Base-by-base conservation (phyloP, 2,888 invertebrate species). In the Parasteatoda lunata region DNA sequence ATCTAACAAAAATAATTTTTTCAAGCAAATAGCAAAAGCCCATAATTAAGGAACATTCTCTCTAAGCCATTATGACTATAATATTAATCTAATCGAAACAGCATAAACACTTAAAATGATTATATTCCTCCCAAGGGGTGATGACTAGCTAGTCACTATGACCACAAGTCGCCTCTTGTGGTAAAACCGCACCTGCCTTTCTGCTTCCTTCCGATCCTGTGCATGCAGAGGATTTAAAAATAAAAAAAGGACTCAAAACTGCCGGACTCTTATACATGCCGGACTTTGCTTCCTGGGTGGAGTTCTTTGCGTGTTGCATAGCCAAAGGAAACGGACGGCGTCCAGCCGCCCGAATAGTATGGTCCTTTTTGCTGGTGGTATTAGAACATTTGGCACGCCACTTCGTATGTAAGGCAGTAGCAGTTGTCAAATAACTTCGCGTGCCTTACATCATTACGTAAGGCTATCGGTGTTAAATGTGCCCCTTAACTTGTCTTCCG, bases 241-340 rank as follows among this genome's bases (percentile, higher is more conserved):
- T 30, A 68, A 51, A 45, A 52, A 5, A 48, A 68, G 79, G 71
- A 72, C 66, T 49, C 54, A 9, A 49, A 54, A 13, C 11, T 30
- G 70, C 75, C 69, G 73, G 75, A 72, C 73, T 9, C 15, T 15
- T 13, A 48, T 30, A 30, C 30, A 30, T 30, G 13, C 49, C 13
- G 73, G 54, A 48, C 47, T 75, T 48, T 51, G 77, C 80, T 86
- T 80, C 85, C 80, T 80, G 85, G 85, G 77, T 80, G 80, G 80
- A 48, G 79, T 75, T 45, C 49, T 70, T 83, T 59, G 84, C 84
- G 84, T 85, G 84, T 75, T 30, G 48, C 73, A 83, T 71, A 77
- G 76, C 47, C 48, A 64, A 47, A 69, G 76, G 79, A 84, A 79
- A 75, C 75, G 79, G 49, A 69, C 52, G 65, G 73, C 66, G 77